Evolutionary conservation across 2,113 vertebrate genomes (phyloP).

Genomic region (Poeciliopsis prolifica): DNA sequence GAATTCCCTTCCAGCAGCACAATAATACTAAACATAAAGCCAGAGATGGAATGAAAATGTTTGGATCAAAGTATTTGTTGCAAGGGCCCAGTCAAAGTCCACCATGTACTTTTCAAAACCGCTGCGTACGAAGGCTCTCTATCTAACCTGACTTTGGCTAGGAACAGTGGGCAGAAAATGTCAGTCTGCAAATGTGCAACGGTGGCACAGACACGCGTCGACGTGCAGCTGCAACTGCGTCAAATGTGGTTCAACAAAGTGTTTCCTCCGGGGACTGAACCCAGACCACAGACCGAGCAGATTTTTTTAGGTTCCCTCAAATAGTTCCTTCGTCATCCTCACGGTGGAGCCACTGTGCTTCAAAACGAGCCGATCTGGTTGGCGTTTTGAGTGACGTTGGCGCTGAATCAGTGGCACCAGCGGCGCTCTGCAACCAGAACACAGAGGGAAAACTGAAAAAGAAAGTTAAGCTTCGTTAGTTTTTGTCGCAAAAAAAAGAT

Average conservation of each 20-base stretch:
- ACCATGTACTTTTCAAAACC: neutral
- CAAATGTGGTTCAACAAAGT: no score
- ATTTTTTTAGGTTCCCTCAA: neutral
- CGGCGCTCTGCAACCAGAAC: constrained; percentile 1
- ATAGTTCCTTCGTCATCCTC: constrained; percentile 12
- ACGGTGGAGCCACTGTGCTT: constrained; percentile 51
- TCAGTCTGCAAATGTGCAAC: no score
- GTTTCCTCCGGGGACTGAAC: no score
- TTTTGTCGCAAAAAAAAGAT: neutral
- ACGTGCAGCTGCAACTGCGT: no score
- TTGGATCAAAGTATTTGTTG: neutral
- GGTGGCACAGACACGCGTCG: no score
- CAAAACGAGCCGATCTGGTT: neutral
- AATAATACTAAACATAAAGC: neutral
- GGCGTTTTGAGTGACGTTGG: neutral
- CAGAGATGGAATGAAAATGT: neutral
- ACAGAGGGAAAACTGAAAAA: neutral
- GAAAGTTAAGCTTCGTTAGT: neutral
- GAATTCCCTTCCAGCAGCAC: neutral
- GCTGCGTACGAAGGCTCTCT: no score
- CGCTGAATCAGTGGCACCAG: constrained; percentile 1
- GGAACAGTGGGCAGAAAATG: no score
- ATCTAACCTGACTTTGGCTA: no score
- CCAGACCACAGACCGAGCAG: no score
- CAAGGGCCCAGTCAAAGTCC: neutral